Evolutionary conservation across 2,797 vertebrate species (phyloP).

Genomic region (Bufotes viridis): DNA sequence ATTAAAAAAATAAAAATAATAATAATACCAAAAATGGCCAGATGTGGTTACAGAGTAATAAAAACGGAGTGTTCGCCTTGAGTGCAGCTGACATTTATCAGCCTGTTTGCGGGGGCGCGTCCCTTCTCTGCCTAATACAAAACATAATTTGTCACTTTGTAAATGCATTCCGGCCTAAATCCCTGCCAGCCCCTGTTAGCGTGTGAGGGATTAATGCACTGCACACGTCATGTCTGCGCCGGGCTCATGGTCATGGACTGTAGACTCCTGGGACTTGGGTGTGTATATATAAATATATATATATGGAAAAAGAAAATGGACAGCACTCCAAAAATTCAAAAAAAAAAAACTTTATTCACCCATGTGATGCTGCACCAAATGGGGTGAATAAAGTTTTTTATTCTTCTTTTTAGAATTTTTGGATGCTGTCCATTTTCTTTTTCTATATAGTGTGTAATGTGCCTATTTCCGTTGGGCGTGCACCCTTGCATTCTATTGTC

Average conservation of each 20-base stretch:
- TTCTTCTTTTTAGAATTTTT: too few relatives aligned
- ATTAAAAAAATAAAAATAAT: conserved; percentile 45
- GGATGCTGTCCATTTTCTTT: too few relatives aligned
- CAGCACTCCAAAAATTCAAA: too few relatives aligned
- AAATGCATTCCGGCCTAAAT: conserved; percentile 89
- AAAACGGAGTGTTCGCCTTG: conserved; percentile 85
- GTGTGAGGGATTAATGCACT: conserved; percentile 82
- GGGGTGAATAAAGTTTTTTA: too few relatives aligned
- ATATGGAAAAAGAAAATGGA: too few relatives aligned
- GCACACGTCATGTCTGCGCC: conserved; percentile 71
- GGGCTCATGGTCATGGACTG: conserved; percentile 71
- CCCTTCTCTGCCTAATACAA: conserved; percentile 83
- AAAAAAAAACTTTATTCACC: too few relatives aligned
- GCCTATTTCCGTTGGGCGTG: too few relatives aligned
- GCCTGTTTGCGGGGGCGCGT: conserved; percentile 87
- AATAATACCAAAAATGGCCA: conserved; percentile 64
- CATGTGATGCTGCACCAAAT: too few relatives aligned
- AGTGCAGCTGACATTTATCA: conserved; percentile 90
- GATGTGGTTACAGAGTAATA: conserved; percentile 85
- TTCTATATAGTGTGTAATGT: too few relatives aligned
- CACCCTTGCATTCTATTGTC: too few relatives aligned
- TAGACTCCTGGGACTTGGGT: conserved; percentile 66
- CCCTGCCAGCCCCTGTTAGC: conserved; percentile 83
- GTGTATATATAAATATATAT: conserved; percentile 5
- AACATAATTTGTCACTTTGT: conserved; percentile 96